Conservation (phyloP, 2,797 vertebrate species). For the Gila robusta region DNA sequence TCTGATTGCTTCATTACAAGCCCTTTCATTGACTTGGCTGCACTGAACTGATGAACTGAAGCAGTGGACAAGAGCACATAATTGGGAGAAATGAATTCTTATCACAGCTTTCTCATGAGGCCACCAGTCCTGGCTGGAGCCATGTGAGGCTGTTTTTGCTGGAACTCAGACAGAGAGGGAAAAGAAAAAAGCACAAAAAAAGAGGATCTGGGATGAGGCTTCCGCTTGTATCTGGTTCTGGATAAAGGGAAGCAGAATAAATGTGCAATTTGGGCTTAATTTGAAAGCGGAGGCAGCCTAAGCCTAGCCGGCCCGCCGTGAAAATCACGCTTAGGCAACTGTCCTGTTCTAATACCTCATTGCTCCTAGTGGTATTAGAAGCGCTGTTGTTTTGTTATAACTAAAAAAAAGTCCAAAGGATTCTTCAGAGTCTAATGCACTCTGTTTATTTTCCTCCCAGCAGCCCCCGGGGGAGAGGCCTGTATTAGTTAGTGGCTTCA, state of each 20-base stretch:
- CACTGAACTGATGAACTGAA: slow-evolving; percentile 90
- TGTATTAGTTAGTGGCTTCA: slow-evolving; percentile 77
- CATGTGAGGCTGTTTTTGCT: slow-evolving; percentile 59
- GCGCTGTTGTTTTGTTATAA: slow-evolving; percentile 72
- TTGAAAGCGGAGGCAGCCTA: slow-evolving; percentile 63
- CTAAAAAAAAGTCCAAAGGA: slow-evolving; percentile 64
- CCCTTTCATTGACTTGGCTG: slow-evolving; percentile 91
- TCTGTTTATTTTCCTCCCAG: slow-evolving; percentile 74
- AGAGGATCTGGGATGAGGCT: slow-evolving; percentile 48
- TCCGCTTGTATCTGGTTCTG: slow-evolving; percentile 35
- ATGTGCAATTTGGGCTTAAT: slow-evolving; percentile 42
- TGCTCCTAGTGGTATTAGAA: slow-evolving; percentile 68
- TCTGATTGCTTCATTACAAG: slow-evolving; percentile 88
- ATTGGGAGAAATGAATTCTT: slow-evolving; percentile 94
- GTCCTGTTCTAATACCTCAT: slow-evolving; percentile 61
- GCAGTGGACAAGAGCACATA: slow-evolving; percentile 89
- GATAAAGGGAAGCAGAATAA: slow-evolving; percentile 17
- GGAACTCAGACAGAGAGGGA: slow-evolving; percentile 37
- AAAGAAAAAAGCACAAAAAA: slow-evolving; percentile 46
- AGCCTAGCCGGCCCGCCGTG: background rate
- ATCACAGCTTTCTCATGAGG: slow-evolving; percentile 87
- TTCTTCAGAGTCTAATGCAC: slow-evolving; percentile 68
- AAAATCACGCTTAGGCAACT: slow-evolving; percentile 10
- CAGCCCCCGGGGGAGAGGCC: slow-evolving; percentile 72
- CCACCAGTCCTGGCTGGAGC: slow-evolving; percentile 76